phyloP scores from a whole-genome alignment of 2,888 invertebrate genomes.

The Spilosoma lubricipeda region DNA sequence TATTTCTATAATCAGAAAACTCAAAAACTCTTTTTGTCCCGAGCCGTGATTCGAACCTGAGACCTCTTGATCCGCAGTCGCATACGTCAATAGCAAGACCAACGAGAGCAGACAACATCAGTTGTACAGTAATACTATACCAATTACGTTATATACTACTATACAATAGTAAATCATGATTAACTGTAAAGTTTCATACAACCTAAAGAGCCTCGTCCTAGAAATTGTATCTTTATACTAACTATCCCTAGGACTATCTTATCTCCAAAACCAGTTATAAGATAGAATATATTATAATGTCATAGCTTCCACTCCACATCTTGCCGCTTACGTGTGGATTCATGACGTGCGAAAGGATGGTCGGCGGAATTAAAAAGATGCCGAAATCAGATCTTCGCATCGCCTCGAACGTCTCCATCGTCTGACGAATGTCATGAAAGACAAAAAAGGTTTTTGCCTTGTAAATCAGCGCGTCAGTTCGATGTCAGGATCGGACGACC shows the following conservation, averaged over 20 bases:
- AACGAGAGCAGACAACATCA: slow-evolving; percentile 21
- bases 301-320: slow-evolving; percentile 47
- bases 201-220: slow-evolving; percentile 28
- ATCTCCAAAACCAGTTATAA: slow-evolving; percentile 25
- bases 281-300: slow-evolving; percentile 39
- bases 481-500: slow-evolving; percentile 46
- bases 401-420: slow-evolving; percentile 76
- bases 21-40: too few species aligned
- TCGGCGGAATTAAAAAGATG: slow-evolving; percentile 74
- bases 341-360: slow-evolving; percentile 63
- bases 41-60: too few species aligned
- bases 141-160: slow-evolving; percentile 43
- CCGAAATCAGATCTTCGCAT: slow-evolving; percentile 78
- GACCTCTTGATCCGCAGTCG: too few species aligned
- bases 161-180: slow-evolving; percentile 41
- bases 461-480: slow-evolving; percentile 77
- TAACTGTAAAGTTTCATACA: slow-evolving; percentile 42
- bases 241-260: slow-evolving; percentile 20
- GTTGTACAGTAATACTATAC: slow-evolving; percentile 40
- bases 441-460: slow-evolving; percentile 76
- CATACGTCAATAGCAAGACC: too few species aligned
- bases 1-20: too few species aligned
- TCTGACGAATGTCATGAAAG: slow-evolving; percentile 65
- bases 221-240: slow-evolving; percentile 24
- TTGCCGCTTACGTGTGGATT: slow-evolving; percentile 51